phyloP scores from a whole-genome alignment of 2,797 vertebrate genomes.

The Bufotes viridis region DNA sequence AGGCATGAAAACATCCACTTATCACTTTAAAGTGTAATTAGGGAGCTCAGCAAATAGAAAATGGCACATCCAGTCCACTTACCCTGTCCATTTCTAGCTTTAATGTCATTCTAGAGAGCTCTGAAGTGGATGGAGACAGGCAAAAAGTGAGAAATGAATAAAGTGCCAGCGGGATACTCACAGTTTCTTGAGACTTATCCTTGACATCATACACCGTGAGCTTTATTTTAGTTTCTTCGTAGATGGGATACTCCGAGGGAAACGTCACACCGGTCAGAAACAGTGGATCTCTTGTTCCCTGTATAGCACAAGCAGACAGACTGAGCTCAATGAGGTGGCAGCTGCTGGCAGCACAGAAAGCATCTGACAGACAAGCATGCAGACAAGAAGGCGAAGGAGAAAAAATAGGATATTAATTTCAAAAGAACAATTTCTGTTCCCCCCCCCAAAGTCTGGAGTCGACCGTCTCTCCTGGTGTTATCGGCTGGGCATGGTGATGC shows the following conservation, averaged over 20 bases:
- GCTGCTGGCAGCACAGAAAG: conserved; percentile 67
- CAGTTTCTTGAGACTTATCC: conserved; percentile 89
- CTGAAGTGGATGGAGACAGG: conserved; percentile 39
- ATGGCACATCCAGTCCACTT: conserved; percentile 48
- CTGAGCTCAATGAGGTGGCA: conserved; percentile 72
- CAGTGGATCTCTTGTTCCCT: conserved; percentile 95
- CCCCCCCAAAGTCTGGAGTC: conserved; percentile 32
- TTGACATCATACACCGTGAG: conserved; percentile 95
- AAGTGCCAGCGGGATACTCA: conserved; percentile 75
- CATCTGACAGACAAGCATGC: conserved; percentile 45
- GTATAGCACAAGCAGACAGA: conserved; percentile 72
- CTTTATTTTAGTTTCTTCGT: conserved; percentile 91
- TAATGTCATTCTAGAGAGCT: conserved; percentile 50
- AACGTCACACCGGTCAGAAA: conserved; percentile 96
- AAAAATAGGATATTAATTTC: conserved; percentile 59
- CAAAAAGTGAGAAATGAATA: conserved; percentile 12
- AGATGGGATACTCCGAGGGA: conserved; percentile 89
- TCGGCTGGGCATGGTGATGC: conserved; percentile 10
- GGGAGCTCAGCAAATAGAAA: conserved; percentile 31
- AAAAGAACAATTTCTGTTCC: conserved; percentile 61
- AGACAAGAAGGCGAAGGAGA: conserved; percentile 35
- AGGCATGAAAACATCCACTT: conserved; percentile 45
- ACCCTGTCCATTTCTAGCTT: conserved; percentile 52
- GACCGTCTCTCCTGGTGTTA: background rate
- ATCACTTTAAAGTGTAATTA: conserved; percentile 47